Percentiles rank a stretch among this genome's conserved stretches.
Conservation (phyloP, 2,888 invertebrate genomes). For the Pediacus dermestoides region DNA sequence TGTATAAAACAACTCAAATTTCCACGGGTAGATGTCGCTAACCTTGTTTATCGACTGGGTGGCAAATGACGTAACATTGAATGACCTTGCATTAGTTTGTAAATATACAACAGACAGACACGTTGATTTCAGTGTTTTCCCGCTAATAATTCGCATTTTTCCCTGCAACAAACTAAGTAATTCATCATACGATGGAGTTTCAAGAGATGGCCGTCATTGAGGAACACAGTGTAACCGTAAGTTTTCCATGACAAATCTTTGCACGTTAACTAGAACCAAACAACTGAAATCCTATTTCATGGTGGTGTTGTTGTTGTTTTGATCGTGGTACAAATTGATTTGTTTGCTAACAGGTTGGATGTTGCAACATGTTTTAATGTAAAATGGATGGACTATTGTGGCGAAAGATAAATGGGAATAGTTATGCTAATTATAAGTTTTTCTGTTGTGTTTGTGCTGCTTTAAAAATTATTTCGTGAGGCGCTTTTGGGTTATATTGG, state of each 20-base stretch:
- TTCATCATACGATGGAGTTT: slow-evolving; percentile 54
- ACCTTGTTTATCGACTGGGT: slow-evolving; percentile 23
- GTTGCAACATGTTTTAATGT: background rate
- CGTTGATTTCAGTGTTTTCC: slow-evolving; percentile 52
- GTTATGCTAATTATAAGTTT: no score
- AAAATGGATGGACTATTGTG: background rate
- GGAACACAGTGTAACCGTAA: slow-evolving; percentile 60
- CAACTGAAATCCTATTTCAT: background rate
- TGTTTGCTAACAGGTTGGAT: no score
- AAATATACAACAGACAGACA: slow-evolving; percentile 70
- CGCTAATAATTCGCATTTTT: slow-evolving; percentile 5
- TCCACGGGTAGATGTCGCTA: slow-evolving; percentile 12
- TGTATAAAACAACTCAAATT: no score
- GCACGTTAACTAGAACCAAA: background rate
- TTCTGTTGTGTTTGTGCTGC: no score
- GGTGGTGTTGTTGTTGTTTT: background rate
- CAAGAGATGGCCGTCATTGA: slow-evolving; percentile 62
- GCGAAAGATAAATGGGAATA: background rate
- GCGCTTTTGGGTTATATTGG: slow-evolving; percentile 37
- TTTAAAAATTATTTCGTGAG: slow-evolving; percentile 24
- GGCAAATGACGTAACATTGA: slow-evolving; percentile 48
- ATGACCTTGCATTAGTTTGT: slow-evolving; percentile 74
- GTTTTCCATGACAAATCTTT: slow-evolving; percentile 40
- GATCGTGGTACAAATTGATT: no score
- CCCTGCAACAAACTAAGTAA: slow-evolving; percentile 1